A percentile compares a stretch with the other conserved stretches of the same genome.
Conservation (phyloP, 2,113 vertebrate genomes). For the Trochalopteron elliotii region DNA sequence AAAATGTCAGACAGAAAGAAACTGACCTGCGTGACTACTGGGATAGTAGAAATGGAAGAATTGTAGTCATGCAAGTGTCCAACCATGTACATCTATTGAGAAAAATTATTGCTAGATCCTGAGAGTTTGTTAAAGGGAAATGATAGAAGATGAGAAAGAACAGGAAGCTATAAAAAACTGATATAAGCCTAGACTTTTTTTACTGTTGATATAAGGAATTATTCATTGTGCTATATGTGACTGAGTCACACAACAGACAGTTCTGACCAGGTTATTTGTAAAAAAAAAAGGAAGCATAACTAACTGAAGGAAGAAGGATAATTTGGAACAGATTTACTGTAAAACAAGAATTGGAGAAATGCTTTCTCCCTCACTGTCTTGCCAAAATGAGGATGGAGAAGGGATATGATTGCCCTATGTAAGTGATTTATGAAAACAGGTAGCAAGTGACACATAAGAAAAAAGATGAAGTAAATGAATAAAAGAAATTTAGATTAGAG, state of each 20-base stretch:
- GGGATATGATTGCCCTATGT: neutral
- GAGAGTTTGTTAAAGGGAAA: neutral
- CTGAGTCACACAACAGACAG: neutral
- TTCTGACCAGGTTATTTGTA: neutral
- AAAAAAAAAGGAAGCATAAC: neutral
- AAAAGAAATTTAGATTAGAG: neutral
- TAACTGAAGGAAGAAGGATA: neutral
- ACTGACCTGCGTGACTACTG: neutral
- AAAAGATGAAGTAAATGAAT: neutral
- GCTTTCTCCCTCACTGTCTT: neutral
- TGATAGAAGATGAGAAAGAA: neutral
- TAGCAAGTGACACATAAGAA: neutral
- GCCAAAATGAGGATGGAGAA: neutral
- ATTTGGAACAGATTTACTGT: neutral
- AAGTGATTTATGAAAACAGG: neutral
- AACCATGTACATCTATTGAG: neutral
- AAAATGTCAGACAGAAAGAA: constrained; percentile 2
- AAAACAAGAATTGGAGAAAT: neutral
- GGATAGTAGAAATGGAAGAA: neutral
- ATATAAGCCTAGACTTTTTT: neutral
- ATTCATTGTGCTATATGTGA: neutral
- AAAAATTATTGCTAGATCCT: neutral
- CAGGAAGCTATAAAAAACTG: neutral
- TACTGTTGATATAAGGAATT: neutral
- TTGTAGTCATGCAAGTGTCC: neutral